phyloP scores from a whole-genome alignment of 2,888 invertebrate species.

The Abscondita cerata region DNA sequence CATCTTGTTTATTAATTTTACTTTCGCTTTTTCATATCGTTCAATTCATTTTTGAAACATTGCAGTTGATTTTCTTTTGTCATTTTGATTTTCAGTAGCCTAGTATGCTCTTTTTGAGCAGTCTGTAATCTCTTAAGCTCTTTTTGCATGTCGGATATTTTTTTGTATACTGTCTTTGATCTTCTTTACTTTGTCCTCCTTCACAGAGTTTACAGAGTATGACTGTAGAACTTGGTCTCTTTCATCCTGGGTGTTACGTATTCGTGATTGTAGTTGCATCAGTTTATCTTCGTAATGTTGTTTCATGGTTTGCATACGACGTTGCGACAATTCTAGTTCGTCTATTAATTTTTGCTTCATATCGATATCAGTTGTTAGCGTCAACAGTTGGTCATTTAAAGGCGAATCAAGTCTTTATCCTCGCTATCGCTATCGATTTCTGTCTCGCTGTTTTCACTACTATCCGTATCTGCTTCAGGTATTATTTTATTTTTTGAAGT shows the following conservation, averaged over 20 bases:
- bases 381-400: conserved; percentile 83
- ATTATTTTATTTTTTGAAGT: conserved; percentile 48
- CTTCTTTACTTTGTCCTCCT: conserved; percentile 78
- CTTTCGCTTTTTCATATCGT: conserved; percentile 87
- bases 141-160: conserved; percentile 81
- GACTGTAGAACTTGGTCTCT: conserved; percentile 83
- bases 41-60: conserved; percentile 74
- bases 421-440: conserved; percentile 67
- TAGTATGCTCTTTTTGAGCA: conserved; percentile 88
- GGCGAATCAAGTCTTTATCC: conserved; percentile 63
- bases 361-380: conserved; percentile 91
- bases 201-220: conserved; percentile 54
- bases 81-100: conserved; percentile 80
- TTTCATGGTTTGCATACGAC: conserved; percentile 82
- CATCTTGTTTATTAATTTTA: conserved; percentile 89
- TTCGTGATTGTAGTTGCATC: conserved; percentile 80
- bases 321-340: conserved; percentile 89
- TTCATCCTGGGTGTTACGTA: conserved; percentile 88
- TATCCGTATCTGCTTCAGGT: conserved; percentile 64
- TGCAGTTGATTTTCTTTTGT: conserved; percentile 78
- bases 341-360: conserved; percentile 94
- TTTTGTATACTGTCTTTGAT: conserved; percentile 90
- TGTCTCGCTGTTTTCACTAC: conserved; percentile 64
- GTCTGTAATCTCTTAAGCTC: conserved; percentile 85
- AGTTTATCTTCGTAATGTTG: conserved; percentile 94